A percentile compares a stretch with the other conserved stretches of the same genome.
These are phyloP conservation scores for Apodemia duryi DNA, from an alignment of 2,888 invertebrate genomes.

Conservation along the genomic window DNA sequence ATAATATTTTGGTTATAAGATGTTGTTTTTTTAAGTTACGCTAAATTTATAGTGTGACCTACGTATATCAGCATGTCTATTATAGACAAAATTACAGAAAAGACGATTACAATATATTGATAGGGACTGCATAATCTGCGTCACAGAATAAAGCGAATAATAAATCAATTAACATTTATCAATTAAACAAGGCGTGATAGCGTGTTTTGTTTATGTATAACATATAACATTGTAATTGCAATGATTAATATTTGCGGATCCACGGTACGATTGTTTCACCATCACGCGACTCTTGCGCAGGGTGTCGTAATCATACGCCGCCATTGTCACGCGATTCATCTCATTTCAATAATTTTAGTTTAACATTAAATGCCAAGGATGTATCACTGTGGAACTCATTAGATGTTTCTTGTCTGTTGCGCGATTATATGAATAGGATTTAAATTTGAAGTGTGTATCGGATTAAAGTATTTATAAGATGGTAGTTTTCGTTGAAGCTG, in stretches of 20 bases:
- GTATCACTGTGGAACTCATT: slow-evolving; percentile 8
- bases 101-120: no score
- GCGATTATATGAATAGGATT: neutral
- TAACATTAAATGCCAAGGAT: slow-evolving; percentile 24
- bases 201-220: slow-evolving; percentile 1
- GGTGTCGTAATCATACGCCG: slow-evolving; percentile 50
- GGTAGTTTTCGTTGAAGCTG: neutral
- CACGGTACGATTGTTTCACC: slow-evolving; percentile 51
- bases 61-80: no score
- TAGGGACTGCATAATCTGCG: no score
- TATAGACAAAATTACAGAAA: no score
- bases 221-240: slow-evolving; percentile 39
- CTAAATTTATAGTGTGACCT: no score
- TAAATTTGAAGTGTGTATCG: neutral
- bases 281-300: slow-evolving; percentile 50
- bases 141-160: no score
- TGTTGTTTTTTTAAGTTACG: no score
- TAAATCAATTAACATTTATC: neutral
- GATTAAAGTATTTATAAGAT: neutral
- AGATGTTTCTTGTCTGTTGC: neutral
- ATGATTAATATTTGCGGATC: slow-evolving; percentile 39
- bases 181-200: neutral
- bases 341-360: slow-evolving; percentile 21
- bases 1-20: no score
- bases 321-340: slow-evolving; percentile 50